Conservation (phyloP, 2,113 vertebrate genomes). For the Rhinolophus ferrumequinum region DNA sequence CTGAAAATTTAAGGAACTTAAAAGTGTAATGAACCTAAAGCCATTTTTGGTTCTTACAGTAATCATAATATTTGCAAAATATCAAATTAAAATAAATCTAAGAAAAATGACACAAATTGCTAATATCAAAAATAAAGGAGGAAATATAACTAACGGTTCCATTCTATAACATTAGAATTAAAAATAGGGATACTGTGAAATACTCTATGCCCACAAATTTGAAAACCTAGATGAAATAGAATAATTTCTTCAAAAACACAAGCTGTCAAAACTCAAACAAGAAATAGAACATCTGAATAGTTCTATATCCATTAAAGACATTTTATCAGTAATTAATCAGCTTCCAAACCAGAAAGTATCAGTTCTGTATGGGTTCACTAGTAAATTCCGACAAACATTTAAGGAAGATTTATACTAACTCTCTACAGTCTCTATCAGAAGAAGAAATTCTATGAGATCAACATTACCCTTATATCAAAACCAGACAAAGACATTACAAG, state of each 20-base stretch:
- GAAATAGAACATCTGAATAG: not conserved
- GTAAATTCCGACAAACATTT: not conserved
- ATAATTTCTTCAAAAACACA: not conserved
- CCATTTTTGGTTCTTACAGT: not conserved
- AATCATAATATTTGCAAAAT: not conserved
- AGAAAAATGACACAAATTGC: not conserved
- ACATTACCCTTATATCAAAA: not conserved
- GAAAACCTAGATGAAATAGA: not conserved
- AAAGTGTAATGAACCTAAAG: not conserved
- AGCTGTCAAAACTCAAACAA: not conserved
- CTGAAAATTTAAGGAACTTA: not conserved
- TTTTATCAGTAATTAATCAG: not conserved
- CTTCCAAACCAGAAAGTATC: not conserved
- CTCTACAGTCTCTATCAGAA: not conserved
- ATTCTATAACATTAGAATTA: not conserved
- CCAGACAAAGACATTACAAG: not conserved
- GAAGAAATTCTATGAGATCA: not conserved
- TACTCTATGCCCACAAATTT: not conserved
- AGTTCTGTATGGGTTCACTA: not conserved
- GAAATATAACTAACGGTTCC: not conserved
- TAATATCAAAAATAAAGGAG: not conserved
- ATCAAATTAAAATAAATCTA: not conserved
- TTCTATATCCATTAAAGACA: not conserved
- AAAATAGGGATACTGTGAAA: not conserved
- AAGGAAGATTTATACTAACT: not conserved